Evolutionary conservation across 2,113 vertebrate species (phyloP), one percentile per base, ranked within the genome.

Genomic region (Semicossyphus pulcher): DNA sequence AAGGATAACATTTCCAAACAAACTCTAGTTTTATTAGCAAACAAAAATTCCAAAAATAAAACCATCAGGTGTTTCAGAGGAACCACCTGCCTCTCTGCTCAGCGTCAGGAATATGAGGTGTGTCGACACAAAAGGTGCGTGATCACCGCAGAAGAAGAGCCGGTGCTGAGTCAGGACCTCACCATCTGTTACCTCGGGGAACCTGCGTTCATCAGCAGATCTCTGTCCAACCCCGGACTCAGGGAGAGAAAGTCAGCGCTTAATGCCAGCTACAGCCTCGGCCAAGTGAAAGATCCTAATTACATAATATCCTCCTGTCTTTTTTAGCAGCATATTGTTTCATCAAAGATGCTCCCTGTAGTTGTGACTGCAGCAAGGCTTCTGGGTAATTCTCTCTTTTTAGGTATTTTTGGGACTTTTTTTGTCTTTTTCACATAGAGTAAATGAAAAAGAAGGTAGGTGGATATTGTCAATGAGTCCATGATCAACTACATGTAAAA

Each of bases 131-230:
- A 57, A 65, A 59, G 15, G 18, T 74, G 73, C 61, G 15, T 18
- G 44, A 56, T 74, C 71, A 76, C 72, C 51, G 59, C 42, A n/a
- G 29, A 77, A 65, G 49, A 77, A 66, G 51, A 76, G 42, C 42
- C 15, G 15, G 23, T 65, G 84, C 85, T 81, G 82, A 89, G 82
- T 88, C 88, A 89, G 85, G 66, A 84, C 54, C 52, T 74, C 32
- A 80, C 91, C 89, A 92, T 92, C 91, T 92, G 91, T 42, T 89
- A 61, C 83, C 78, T 79, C 31, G 10, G 78, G 82, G 81, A 86
- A 66, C 67, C 74, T 87, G 87, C 66, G 3, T 31, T 77, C 78
- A 71, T 90, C 85, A 92, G 91, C 88, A 68, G 37, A 78, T 81
- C 65, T 84, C 51, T 0, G 28, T 80, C 88, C 84, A 82, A 80